phyloP scores from a whole-genome alignment of 2,113 vertebrate genomes.

The Pholis gunnellus region DNA sequence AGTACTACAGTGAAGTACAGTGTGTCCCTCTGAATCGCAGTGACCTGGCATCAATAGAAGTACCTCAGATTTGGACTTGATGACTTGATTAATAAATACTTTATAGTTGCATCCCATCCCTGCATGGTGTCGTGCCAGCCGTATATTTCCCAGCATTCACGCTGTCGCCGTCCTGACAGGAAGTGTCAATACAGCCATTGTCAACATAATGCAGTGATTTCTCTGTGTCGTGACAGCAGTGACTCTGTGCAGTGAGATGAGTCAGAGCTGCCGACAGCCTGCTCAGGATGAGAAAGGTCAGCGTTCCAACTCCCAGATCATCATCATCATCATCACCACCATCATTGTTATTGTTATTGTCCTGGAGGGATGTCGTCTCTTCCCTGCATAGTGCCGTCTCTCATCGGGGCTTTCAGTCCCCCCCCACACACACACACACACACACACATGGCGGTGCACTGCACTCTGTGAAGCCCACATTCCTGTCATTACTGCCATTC shows the following conservation, averaged over 20 bases:
- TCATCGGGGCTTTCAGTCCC: conserved; percentile 52
- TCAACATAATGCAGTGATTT: not conserved
- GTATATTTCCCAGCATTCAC: not conserved
- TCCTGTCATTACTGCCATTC: conserved; percentile 42
- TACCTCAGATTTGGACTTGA: not conserved
- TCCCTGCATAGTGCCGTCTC: conserved; percentile 46
- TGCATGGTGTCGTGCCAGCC: not conserved
- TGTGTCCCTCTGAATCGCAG: too few species aligned
- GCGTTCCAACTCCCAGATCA: conserved; percentile 21
- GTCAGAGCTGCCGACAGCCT: conserved; percentile 54
- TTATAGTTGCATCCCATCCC: not conserved
- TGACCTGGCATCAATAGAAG: not conserved
- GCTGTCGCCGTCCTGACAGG: conserved; percentile 1
- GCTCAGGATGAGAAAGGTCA: conserved; percentile 51
- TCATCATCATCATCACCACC: conserved; percentile 4
- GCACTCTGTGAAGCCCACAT: conserved; percentile 6
- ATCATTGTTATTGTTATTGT: conserved; percentile 34
- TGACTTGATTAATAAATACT: not conserved
- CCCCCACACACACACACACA: too few species aligned
- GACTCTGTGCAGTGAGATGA: conserved; percentile 41
- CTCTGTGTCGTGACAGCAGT: conserved; percentile 22
- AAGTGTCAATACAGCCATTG: not conserved
- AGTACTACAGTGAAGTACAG: not conserved
- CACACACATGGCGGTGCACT: conserved; percentile 12
- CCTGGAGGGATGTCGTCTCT: conserved; percentile 20